Base-by-base conservation (phyloP, 2,888 invertebrate species). In the Habroteleia sp. region DNA sequence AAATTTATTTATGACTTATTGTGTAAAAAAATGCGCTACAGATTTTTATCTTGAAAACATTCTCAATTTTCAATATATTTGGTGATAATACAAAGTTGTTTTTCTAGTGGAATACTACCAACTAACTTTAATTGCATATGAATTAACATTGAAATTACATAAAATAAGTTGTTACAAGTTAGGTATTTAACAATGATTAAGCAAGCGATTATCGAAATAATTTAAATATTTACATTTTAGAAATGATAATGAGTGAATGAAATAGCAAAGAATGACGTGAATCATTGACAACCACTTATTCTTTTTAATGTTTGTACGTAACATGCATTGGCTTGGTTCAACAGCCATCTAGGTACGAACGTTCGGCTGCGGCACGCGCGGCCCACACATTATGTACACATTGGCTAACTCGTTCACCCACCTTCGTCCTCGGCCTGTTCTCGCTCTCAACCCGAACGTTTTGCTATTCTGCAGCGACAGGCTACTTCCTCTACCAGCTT, bases 361-460 rank as follows among this genome's bases (percentile, higher is more conserved):
- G 58, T 65, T 35, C 58, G 50, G 50, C 52, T 16, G 48, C 41
- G 46, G 52, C 63, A 78, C 78, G 79, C 71, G 72, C 81, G 78
- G 74, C 87, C 86, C 82, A 86, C 86, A 81, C 84, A 31, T 27
- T 35, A 16, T 3, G 4, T 33, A 7, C 16, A 23, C 5, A 39
- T 20, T 8, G 77, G 71, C 63, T 77, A 84, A 86, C 77, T 65
- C 76, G 79, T 77, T 79, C 79, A 80, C 88, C 88, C 87, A 88
- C 88, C 87, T 86, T 87, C 85, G 84, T 81, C 87, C 88, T 88
- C 87, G 69, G 58, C 72, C 56, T 69, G 60, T 50, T 52, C 68
- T 42, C 68, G 63, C 84, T 80, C 80, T 80, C 79, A 77, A 80
- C 72, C 76, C 74, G 74, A 65, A 41, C 73, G 69, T 52, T 68